phyloP scores from a whole-genome alignment of 2,888 invertebrate genomes.

The Parascotia fuliginaria region DNA sequence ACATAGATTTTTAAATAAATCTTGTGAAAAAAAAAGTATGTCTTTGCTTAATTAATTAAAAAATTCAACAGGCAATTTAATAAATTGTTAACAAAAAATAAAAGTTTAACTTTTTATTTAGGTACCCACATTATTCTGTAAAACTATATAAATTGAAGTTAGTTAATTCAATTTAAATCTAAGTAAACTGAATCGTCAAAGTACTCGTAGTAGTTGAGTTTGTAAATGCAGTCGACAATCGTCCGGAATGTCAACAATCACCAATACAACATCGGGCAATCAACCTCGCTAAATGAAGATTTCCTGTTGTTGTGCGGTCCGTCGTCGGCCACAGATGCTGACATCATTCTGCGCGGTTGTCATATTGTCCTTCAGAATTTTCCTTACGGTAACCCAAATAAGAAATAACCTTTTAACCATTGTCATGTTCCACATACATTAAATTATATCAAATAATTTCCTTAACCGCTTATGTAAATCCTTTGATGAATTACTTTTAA shows the following conservation, averaged over 20 bases:
- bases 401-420: constrained; percentile 15
- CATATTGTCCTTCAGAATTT: constrained; percentile 46
- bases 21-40: too few species aligned
- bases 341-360: constrained; percentile 48
- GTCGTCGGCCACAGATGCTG: constrained; percentile 43
- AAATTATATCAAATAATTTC: not conserved
- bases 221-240: constrained; percentile 22
- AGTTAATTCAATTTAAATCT: too few species aligned
- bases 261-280: constrained; percentile 40
- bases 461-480: not conserved
- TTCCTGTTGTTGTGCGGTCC: constrained; percentile 58
- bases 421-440: constrained; percentile 9
- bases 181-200: too few species aligned
- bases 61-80: too few species aligned
- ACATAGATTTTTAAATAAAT: too few species aligned
- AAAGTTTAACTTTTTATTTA: too few species aligned
- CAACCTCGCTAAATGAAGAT: constrained; percentile 53
- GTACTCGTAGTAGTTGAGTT: constrained; percentile 13
- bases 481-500: not conserved
- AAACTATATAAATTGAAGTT: too few species aligned
- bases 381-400: constrained; percentile 28
- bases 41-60: too few species aligned
- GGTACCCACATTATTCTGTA: too few species aligned
- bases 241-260: constrained; percentile 28
- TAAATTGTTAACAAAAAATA: too few species aligned